phyloP scores from a whole-genome alignment of 2,113 vertebrate species.

The Tachycineta bicolor region DNA sequence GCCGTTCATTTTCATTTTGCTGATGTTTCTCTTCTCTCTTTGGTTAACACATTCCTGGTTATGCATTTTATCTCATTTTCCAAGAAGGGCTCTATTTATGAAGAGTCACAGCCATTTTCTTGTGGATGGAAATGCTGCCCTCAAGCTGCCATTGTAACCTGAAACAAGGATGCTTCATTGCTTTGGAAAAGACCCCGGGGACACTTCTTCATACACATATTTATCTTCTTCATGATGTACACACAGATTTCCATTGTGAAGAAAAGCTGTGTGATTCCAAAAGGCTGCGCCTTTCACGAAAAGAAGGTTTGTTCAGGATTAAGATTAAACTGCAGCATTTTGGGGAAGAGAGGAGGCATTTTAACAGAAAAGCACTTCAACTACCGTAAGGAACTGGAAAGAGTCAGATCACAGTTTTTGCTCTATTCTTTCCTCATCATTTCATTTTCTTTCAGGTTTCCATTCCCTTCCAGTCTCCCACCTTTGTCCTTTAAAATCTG shows the following conservation, averaged over 20 bases:
- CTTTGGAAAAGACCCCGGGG: slow-evolving; percentile 39
- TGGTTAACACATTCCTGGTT: slow-evolving; percentile 51
- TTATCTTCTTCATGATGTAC: slow-evolving; percentile 63
- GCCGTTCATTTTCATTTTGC: background rate
- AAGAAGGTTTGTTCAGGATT: background rate
- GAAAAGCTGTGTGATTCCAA: slow-evolving; percentile 33
- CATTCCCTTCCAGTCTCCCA: background rate
- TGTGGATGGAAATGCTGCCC: slow-evolving; percentile 72
- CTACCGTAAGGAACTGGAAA: background rate
- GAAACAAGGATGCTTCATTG: slow-evolving; percentile 65
- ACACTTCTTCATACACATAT: slow-evolving; percentile 59
- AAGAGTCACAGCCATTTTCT: slow-evolving; percentile 66
- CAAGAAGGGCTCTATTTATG: slow-evolving; percentile 65
- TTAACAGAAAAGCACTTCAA: background rate
- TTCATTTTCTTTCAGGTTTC: background rate
- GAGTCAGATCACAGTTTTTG: background rate
- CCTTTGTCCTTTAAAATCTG: background rate
- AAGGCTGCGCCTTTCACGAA: slow-evolving; percentile 4
- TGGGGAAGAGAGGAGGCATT: background rate
- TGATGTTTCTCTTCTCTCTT: slow-evolving; percentile 15
- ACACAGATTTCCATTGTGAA: slow-evolving; percentile 23
- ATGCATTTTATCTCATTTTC: slow-evolving; percentile 59
- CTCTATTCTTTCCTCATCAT: background rate
- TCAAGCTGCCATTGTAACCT: slow-evolving; percentile 66
- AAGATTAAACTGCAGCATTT: background rate